Evolutionary conservation across 2,113 vertebrate genomes (phyloP), one percentile per base, ranked within the genome.

Genomic region (Brachirus orientalis): DNA sequence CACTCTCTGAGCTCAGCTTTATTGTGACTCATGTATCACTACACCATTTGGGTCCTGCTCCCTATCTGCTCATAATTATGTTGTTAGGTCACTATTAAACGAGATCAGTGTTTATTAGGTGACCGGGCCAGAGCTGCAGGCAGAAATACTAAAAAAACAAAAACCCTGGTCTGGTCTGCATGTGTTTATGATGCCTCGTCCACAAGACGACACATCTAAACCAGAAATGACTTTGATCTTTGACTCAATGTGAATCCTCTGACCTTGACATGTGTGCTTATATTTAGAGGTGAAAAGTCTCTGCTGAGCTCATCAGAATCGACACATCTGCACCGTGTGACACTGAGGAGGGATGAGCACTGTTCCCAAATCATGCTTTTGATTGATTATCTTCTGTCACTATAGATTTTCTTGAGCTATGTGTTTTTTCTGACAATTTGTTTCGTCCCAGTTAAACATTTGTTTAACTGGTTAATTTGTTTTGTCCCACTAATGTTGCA

Each of bases 21-120:
- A n/a, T 19, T 19, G 50, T 47, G 17, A 14, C 44, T 64, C 36
- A 20, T 40, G 57, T 62, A 51, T 44, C 63, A 69, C 69, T 72
- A 61, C 7, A n/a, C 37, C 7, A 51, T 56, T 72, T 64, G 46
- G 62, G 1, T 63, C 47, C 7, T 37, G 43, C 76, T 77, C 75
- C 63, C 78, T 52, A 8, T 55, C 20, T 52, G 69, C 63, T 53
- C 40, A 38, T 80, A 64, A 88, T 85, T 75, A 89, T 63, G 58
- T 70, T 36, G 55, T 79, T 82, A 79, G 61, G 56, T 52, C 52
- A 55, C 64, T 54, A 63, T 77, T 85, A 22, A 68, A 50, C 12
- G 6, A 62, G 41, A 81, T 77, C 0, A 37, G 59, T 14, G 48
- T 63, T 82, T 64, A 71, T 75, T 68, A 71, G 10, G 50, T 46